Base-by-base conservation (phyloP, 2,113 vertebrate genomes). In the Brachypodius melanocephalos region DNA sequence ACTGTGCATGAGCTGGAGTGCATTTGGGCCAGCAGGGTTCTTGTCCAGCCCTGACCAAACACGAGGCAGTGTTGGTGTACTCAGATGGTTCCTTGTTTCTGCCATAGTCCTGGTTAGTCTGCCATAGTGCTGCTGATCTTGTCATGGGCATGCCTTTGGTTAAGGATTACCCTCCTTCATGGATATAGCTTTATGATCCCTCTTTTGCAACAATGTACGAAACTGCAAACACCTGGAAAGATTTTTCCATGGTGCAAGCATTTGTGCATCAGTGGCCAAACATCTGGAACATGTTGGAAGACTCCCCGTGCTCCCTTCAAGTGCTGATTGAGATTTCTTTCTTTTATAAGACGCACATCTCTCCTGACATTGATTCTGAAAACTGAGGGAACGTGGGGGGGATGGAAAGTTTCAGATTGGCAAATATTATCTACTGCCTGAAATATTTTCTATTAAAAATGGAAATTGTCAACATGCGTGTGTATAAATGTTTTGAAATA, bases 151-250 rank as follows among this genome's bases (percentile, higher is more conserved):
- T 78, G 73, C 71, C 49, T 90, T 79, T 65, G n/a, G 16, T 79
- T 88, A 85, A 78, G 32, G 58, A 63, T 71, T 51, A 46, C 54
- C 45, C 90, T 85, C 49, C 91, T 77, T 94, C 51, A 29, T 65
- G 74, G 77, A 92, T 90, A 94, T 45, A 57, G 38, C 87, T 79
- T 94, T 85, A 66, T 69, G 82, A 79, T 79, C 63, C 59, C 59
- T 73, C 48, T 95, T 97, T 71, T 92, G 88, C 93, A 96, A 77
- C 85, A 78, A 29, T 81, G 74, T 88, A 84, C 54, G 85, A 96
- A 97, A 96, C 85, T 95, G 83, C 89, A 96, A 95, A 93, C 96
- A 96, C 96, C 95, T 97, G 96, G 95, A 88, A 92, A 76, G 83
- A 78, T 78, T 96, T 96, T 96, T 96, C 88, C 85, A 61, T 96